Base-by-base conservation (phyloP, 2,888 invertebrate species). In the Cheilosia variabilis region DNA sequence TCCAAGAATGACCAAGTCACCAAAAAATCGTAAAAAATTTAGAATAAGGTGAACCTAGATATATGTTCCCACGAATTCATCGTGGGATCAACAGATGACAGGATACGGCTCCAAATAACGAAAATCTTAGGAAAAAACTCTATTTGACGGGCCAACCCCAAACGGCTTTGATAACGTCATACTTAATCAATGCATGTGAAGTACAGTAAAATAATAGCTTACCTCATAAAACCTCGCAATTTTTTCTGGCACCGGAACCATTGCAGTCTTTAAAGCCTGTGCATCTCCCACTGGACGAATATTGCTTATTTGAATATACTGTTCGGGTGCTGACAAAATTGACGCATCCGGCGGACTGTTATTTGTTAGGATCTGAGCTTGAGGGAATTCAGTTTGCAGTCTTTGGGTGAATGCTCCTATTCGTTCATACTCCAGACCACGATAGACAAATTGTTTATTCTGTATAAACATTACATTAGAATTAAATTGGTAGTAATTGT, bases 391-490 rank as follows among this genome's bases (percentile, higher is more conserved):
- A 0, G 97, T 96, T 92, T 98, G 98, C 82, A 99, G 93, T 34
- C 98, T 94, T 91, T 98, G 97, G 0, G 97, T 98, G 91, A 99
- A 99, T 77, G 98, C 97, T 77, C 97, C 97, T 88, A 99, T 96
- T 87, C 98, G 94, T 93, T 99, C 99, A 92, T 98, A 99, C 91
- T 98, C 98, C 89, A 97, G 93, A 0, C 99, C 99, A 87, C 99
- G 96, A 92, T 98, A 99, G 4, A 99, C 96, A 92, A 98, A 98
- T 90, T 97, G 96, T 90, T 98, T 98, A 90, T 98, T 98, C 97
- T 98, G 91, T 55, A 63, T 4, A 22, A 19, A 45, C 2, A n/a
- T n/a, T 24, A 43, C 9, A 15, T 41, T 15, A 58, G 6, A 55
- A 15, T 22, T 7, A 19, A 19, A 17, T 37, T 10, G 17, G 31